Conservation (phyloP, 2,113 vertebrate species). For the Brachyistius frenatus region DNA sequence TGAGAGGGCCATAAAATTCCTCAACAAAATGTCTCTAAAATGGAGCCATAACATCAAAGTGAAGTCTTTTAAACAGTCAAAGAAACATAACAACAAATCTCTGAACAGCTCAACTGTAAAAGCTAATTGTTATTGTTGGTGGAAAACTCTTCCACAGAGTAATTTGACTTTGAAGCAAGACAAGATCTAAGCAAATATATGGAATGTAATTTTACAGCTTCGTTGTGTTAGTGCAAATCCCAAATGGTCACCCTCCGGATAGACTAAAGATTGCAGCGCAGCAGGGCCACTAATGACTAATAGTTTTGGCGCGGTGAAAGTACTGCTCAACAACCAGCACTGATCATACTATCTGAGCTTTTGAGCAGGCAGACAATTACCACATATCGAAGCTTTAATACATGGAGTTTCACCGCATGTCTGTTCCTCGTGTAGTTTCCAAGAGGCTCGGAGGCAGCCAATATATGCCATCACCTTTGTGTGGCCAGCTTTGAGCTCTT, state of each 20-base stretch:
- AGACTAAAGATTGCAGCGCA: constrained; percentile 54
- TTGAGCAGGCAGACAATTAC: constrained; percentile 43
- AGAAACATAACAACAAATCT: constrained; percentile 77
- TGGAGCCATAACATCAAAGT: constrained; percentile 72
- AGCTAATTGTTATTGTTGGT: constrained; percentile 75
- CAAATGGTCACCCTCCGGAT: constrained; percentile 69
- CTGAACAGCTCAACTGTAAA: constrained; percentile 77
- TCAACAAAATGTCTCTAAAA: constrained; percentile 65
- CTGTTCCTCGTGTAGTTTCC: constrained; percentile 32
- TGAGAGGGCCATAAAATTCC: constrained; percentile 74
- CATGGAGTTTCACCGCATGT: constrained; percentile 47
- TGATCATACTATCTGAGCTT: constrained; percentile 63
- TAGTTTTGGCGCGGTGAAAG: constrained; percentile 63
- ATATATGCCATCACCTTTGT: constrained; percentile 50
- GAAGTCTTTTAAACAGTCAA: constrained; percentile 78
- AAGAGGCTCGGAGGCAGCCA: constrained; percentile 51
- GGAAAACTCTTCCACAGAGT: constrained; percentile 64
- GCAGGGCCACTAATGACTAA: constrained; percentile 62
- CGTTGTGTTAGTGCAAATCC: constrained; percentile 57
- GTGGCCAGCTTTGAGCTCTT: constrained; percentile 32
- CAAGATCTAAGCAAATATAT: constrained; percentile 61
- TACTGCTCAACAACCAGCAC: constrained; percentile 73
- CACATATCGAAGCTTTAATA: constrained; percentile 25
- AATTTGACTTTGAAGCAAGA: constrained; percentile 62
- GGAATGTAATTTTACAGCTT: constrained; percentile 64